A percentile compares a stretch with the other conserved stretches of the same genome.
Conservation (phyloP, 2,888 invertebrate genomes). For the Ceraclea dissimilis region DNA sequence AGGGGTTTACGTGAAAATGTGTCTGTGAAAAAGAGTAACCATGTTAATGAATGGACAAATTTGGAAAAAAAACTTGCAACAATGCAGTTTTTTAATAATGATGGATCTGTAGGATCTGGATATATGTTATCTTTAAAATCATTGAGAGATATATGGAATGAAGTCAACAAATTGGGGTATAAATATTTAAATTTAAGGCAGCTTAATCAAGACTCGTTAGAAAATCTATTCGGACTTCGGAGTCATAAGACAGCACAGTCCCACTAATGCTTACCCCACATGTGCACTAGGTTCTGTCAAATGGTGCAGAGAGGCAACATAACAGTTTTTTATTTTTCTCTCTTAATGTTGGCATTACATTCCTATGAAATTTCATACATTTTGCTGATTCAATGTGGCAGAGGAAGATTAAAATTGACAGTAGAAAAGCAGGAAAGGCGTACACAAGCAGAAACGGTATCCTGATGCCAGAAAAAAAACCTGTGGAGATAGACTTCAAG, state of each 20-base stretch:
- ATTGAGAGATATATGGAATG: neutral
- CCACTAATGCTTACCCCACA: neutral
- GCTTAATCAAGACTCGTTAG: neutral
- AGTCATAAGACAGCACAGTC: neutral
- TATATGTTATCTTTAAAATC: neutral
- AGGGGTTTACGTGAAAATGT: neutral
- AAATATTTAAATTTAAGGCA: neutral
- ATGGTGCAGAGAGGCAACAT: no score
- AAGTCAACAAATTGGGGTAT: neutral
- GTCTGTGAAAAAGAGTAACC: neutral
- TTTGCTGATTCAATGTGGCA: no score
- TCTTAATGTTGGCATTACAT: no score
- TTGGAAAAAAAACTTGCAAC: neutral
- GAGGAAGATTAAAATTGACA: no score
- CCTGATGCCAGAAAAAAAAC: no score
- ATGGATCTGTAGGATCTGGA: neutral
- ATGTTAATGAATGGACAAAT: neutral
- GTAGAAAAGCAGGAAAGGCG: no score
- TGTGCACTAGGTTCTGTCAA: no score
- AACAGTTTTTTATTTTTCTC: no score
- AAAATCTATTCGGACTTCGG: constrained; percentile 1
- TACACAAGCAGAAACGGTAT: no score
- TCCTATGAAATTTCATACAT: no score
- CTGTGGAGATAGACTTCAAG: no score
- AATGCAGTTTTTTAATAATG: neutral